Conservation (phyloP, 2,113 vertebrate species). For the Sebastes schlegelii region DNA sequence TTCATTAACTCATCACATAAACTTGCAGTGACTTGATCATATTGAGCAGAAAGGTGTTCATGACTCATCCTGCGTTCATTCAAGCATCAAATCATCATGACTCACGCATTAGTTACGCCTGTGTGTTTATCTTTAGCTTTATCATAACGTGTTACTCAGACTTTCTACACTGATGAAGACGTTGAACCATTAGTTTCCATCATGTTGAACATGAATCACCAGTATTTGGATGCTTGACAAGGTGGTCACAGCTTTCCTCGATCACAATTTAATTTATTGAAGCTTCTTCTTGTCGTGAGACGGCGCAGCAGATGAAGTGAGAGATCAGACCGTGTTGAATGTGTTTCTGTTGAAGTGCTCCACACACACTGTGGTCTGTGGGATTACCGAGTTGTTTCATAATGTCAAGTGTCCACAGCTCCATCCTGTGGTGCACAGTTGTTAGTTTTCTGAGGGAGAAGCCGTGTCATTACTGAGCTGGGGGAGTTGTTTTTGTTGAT, state of each 20-base stretch:
- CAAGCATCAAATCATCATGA: background rate
- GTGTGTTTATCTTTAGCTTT: conserved; percentile 26
- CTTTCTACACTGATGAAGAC: conserved; percentile 17
- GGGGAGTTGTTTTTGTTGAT: background rate
- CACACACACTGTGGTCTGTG: conserved; percentile 10
- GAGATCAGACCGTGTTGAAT: conserved; percentile 55
- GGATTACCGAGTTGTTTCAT: background rate
- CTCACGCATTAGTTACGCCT: background rate
- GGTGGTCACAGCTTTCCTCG: conserved; percentile 9
- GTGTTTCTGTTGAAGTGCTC: conserved; percentile 63
- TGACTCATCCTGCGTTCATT: background rate
- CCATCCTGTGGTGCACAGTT: conserved; percentile 17
- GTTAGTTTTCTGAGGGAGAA: background rate
- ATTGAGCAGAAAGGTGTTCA: background rate
- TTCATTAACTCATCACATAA: background rate
- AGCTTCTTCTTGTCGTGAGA: conserved; percentile 6
- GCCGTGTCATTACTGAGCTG: background rate
- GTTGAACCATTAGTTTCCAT: conserved; percentile 2
- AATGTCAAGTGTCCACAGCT: conserved; percentile 5
- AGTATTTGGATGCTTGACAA: conserved; percentile 41
- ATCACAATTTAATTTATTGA: conserved; percentile 55
- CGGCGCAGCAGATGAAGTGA: conserved; percentile 27
- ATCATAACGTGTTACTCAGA: conserved; percentile 11
- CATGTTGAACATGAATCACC: conserved; percentile 25
- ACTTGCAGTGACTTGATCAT: background rate